Conservation (phyloP, 2,797 vertebrate species). For the Meriones psammophilus region DNA sequence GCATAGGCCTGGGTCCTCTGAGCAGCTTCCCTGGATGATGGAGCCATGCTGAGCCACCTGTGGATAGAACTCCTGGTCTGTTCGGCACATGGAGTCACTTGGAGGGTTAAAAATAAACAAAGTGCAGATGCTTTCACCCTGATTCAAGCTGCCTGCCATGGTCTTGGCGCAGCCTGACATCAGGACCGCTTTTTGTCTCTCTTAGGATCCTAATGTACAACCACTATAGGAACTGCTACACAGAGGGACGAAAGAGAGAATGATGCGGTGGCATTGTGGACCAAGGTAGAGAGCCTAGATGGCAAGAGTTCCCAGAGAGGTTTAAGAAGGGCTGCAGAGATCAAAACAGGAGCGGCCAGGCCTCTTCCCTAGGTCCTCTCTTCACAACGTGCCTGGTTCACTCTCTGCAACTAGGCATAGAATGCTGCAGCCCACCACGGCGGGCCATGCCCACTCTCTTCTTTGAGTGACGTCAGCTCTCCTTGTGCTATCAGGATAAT, state of each 20-base stretch:
- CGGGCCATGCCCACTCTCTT: background rate
- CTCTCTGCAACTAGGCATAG: accelerated
- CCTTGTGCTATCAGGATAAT: background rate
- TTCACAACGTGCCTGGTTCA: background rate
- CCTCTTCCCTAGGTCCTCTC: background rate
- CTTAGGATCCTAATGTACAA: background rate
- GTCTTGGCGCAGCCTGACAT: background rate
- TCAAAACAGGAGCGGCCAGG: background rate
- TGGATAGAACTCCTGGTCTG: background rate
- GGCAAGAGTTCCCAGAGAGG: background rate
- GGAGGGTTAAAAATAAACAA: background rate
- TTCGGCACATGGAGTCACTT: background rate
- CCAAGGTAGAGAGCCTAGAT: background rate
- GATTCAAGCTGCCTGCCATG: background rate
- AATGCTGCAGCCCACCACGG: background rate
- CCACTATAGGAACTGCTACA: background rate
- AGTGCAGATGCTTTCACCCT: background rate
- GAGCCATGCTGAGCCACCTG: background rate
- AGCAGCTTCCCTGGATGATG: background rate
- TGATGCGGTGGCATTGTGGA: background rate
- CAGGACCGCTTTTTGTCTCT: background rate
- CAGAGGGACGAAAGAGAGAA: background rate
- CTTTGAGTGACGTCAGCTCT: conserved; percentile 6
- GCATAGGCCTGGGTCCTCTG: background rate
- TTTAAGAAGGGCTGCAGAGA: background rate